phyloP scores from a whole-genome alignment of 2,888 invertebrate genomes.

The Lasiommata megera region DNA sequence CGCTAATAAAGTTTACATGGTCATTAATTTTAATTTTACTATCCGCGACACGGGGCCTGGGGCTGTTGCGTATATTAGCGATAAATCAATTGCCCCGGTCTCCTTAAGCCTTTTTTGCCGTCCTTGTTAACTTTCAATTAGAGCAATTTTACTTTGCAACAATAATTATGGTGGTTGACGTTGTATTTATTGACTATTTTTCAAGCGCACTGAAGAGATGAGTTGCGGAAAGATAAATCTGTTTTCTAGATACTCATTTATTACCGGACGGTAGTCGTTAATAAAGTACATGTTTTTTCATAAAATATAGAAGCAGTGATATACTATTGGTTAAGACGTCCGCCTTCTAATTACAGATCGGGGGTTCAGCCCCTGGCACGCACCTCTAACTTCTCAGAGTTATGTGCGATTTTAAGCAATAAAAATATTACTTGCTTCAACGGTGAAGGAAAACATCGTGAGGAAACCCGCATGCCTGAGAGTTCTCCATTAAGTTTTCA shows the following conservation, averaged over 20 bases:
- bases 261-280: not conserved
- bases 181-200: slow-evolving; percentile 31
- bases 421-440: too few relatives aligned
- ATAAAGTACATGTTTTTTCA: not conserved
- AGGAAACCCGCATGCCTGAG: too few relatives aligned
- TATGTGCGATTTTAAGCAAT: too few relatives aligned
- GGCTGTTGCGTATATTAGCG: slow-evolving; percentile 49
- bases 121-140: slow-evolving; percentile 35
- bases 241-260: slow-evolving; percentile 3
- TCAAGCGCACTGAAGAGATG: slow-evolving; percentile 14
- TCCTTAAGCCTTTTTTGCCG: slow-evolving; percentile 28
- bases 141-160: slow-evolving; percentile 30
- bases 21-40: slow-evolving; percentile 76
- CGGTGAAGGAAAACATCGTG: too few relatives aligned
- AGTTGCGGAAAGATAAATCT: slow-evolving; percentile 10
- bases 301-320: too few relatives aligned
- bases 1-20: slow-evolving; percentile 73
- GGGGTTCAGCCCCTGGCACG: too few relatives aligned
- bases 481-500: too few relatives aligned
- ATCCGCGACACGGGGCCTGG: slow-evolving; percentile 44
- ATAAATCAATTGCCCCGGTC: slow-evolving; percentile 57
- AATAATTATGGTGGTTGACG: slow-evolving; percentile 31
- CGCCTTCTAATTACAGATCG: too few relatives aligned
- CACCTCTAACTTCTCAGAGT: too few relatives aligned
- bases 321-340: too few relatives aligned